These are phyloP conservation scores for Grus americana DNA, from an alignment of 2,113 vertebrate genomes.

Conservation along the genomic window DNA sequence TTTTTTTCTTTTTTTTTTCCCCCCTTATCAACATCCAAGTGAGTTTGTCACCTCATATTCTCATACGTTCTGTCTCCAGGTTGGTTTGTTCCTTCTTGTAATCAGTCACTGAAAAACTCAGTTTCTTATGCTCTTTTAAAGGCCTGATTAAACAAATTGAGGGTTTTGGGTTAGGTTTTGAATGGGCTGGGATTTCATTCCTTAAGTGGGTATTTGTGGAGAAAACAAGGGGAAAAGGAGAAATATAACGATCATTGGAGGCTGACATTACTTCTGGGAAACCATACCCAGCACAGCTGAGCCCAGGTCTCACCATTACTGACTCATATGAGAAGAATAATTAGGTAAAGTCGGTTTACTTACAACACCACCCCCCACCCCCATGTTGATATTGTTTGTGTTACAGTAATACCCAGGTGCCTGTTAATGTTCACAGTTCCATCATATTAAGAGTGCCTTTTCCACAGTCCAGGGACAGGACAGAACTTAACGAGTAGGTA, in stretches of 20 bases:
- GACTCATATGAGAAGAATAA: background rate
- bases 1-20: background rate
- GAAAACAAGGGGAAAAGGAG: background rate
- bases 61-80: background rate
- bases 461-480: background rate
- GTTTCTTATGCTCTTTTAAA: background rate
- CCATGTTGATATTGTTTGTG: background rate
- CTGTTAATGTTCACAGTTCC: background rate
- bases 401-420: background rate
- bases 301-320: background rate
- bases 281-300: background rate
- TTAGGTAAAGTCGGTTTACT: background rate
- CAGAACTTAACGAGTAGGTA: background rate
- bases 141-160: background rate
- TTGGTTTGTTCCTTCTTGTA: background rate
- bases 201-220: background rate
- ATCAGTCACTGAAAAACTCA: background rate
- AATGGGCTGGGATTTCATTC: background rate
- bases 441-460: background rate
- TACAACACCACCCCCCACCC: background rate
- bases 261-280: background rate
- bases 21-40: background rate
- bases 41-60: background rate
- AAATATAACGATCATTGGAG: background rate
- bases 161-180: background rate